Percentiles rank a stretch among this genome's conserved stretches.
phyloP scores from a whole-genome alignment of 2,888 invertebrate genomes.

The Tenthredo livida region DNA sequence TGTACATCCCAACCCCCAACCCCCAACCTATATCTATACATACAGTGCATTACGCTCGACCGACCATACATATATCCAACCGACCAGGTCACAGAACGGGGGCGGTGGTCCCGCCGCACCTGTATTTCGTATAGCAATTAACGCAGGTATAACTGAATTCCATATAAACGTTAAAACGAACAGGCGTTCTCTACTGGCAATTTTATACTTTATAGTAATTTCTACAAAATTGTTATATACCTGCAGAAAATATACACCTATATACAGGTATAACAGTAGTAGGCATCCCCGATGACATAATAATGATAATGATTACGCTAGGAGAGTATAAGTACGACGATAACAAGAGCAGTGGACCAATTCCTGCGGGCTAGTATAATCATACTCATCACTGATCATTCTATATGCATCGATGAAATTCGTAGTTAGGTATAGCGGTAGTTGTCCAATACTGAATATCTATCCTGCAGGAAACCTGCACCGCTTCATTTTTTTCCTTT shows the following conservation, averaged over 20 bases:
- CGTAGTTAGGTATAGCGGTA: background rate
- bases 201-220: slow-evolving; percentile 9
- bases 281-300: no score
- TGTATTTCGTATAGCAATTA: slow-evolving; percentile 35
- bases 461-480: background rate
- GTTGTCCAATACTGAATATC: background rate
- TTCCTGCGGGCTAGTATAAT: background rate
- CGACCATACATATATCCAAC: slow-evolving; percentile 12
- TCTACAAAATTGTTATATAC: background rate
- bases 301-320: background rate
- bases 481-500: background rate
- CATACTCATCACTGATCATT: background rate
- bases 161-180: slow-evolving; percentile 29
- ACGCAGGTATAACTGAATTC: slow-evolving; percentile 51
- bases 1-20: background rate
- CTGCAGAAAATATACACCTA: background rate
- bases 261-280: background rate
- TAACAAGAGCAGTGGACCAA: slow-evolving; percentile 15
- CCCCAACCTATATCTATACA: background rate
- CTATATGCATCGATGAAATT: background rate
- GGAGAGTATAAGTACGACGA: background rate
- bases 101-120: background rate
- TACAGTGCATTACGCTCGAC: slow-evolving; percentile 36
- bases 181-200: background rate
- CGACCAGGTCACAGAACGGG: slow-evolving; percentile 27